Conservation (phyloP, 1,140 invertebrate species). For the Listronotus bonariensis region DNA sequence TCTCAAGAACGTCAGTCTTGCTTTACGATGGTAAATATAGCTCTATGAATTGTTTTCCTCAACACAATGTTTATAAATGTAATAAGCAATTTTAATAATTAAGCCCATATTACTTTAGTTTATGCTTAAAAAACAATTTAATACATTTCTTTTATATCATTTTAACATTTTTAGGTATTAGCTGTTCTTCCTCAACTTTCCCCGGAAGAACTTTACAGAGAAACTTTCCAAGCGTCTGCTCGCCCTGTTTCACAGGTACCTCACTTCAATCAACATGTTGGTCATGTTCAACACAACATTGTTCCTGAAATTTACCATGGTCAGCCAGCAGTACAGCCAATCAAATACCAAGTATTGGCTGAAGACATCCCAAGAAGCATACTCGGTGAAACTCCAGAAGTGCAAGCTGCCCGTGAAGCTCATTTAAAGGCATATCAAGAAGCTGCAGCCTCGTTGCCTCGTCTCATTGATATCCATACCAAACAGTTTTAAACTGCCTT, state of each 20-base stretch:
- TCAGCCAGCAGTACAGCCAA: neutral
- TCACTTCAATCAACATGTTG: neutral
- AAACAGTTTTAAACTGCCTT: neutral
- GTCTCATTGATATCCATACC: neutral
- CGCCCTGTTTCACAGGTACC: neutral
- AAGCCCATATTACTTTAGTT: too few relatives aligned
- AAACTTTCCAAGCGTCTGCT: too few relatives aligned
- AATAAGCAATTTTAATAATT: too few relatives aligned
- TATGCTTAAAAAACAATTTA: too few relatives aligned
- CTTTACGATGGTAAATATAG: too few relatives aligned
- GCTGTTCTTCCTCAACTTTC: conserved; percentile 26
- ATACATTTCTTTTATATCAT: too few relatives aligned
- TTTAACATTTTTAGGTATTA: conserved; percentile 4
- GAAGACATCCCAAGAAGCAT: conserved; percentile 2
- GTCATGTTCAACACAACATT: neutral
- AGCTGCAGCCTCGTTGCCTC: conserved; percentile 8
- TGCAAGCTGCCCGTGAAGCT: conserved; percentile 34
- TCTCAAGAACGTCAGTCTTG: too few relatives aligned
- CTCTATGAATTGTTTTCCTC: too few relatives aligned
- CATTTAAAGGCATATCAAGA: conserved; percentile 32
- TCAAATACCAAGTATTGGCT: neutral
- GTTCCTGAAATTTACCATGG: neutral
- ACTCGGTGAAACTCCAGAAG: conserved; percentile 34
- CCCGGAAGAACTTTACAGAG: conserved; percentile 28
- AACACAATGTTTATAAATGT: too few relatives aligned